phyloP scores from a whole-genome alignment of 2,113 vertebrate genomes.

The Micromys minutus region DNA sequence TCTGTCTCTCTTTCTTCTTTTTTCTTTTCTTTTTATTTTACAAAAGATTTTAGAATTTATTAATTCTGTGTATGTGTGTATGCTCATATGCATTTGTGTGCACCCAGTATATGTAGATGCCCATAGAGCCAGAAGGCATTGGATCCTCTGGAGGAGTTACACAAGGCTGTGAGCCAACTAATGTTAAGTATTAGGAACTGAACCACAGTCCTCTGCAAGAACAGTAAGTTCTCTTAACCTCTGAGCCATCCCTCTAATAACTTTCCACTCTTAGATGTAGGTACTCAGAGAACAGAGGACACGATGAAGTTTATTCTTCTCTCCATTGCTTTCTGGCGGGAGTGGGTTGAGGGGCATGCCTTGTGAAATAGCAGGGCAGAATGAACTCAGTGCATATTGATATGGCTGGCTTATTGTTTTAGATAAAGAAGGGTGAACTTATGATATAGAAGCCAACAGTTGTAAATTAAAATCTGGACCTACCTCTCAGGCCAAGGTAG shows the following conservation, averaged over 20 bases:
- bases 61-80: background rate
- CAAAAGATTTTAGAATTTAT: background rate
- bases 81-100: too few relatives aligned
- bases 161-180: too few relatives aligned
- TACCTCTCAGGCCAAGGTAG: background rate
- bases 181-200: too few relatives aligned
- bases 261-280: background rate
- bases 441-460: background rate
- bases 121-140: too few relatives aligned
- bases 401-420: background rate
- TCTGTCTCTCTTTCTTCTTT: too few relatives aligned
- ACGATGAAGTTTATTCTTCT: background rate
- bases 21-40: background rate
- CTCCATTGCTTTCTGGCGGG: background rate
- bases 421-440: background rate
- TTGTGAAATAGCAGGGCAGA: conserved; percentile 17
- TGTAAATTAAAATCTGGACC: background rate
- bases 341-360: background rate
- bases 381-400: background rate
- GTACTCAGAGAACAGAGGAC: background rate
- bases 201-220: too few relatives aligned
- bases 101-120: too few relatives aligned
- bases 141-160: too few relatives aligned
- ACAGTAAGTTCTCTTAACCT: too few relatives aligned
- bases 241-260: background rate